These are phyloP conservation scores for Philhelius pedissequus DNA, from an alignment of 2,888 invertebrate genomes.

Conservation along the genomic window DNA sequence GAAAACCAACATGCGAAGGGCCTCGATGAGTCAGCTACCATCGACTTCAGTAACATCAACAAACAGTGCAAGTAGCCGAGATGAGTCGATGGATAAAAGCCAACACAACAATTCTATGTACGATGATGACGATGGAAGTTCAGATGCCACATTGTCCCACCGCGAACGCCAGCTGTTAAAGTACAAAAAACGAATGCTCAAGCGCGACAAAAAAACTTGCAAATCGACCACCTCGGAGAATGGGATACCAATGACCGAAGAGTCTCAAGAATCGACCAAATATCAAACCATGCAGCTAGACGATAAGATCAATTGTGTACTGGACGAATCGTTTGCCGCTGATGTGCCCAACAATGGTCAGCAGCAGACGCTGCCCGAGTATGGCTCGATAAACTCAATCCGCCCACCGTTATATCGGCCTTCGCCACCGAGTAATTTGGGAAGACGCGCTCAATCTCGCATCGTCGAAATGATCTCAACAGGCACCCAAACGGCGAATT, in stretches of 20 bases:
- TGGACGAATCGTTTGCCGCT: slow-evolving; percentile 41
- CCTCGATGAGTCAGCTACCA: slow-evolving; percentile 54
- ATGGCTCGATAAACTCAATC: slow-evolving; percentile 71
- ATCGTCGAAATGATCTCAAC: slow-evolving; percentile 77
- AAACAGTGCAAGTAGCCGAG: slow-evolving; percentile 56
- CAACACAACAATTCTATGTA: slow-evolving; percentile 68
- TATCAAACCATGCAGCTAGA: slow-evolving; percentile 58
- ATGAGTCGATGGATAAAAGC: slow-evolving; percentile 49
- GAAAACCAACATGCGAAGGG: slow-evolving; percentile 30
- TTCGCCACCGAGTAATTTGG: slow-evolving; percentile 58
- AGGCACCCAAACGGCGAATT: slow-evolving; percentile 77
- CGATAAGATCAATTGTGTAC: slow-evolving; percentile 33
- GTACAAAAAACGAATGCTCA: slow-evolving; percentile 78
- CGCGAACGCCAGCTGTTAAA: slow-evolving; percentile 78
- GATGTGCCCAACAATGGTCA: slow-evolving; percentile 54
- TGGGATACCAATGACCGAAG: slow-evolving; percentile 2
- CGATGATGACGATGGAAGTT: slow-evolving; percentile 66
- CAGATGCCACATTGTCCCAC: slow-evolving; percentile 72
- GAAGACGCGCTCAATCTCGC: slow-evolving; percentile 71
- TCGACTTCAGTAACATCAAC: slow-evolving; percentile 51
- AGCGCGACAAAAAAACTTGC: slow-evolving; percentile 75
- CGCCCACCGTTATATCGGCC: slow-evolving; percentile 71
- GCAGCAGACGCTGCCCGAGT: slow-evolving; percentile 66
- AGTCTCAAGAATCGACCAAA: slow-evolving; percentile 37
- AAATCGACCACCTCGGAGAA: slow-evolving; percentile 66